Base-by-base conservation (phyloP, 2,113 vertebrate species). In the Oceanites oceanicus region DNA sequence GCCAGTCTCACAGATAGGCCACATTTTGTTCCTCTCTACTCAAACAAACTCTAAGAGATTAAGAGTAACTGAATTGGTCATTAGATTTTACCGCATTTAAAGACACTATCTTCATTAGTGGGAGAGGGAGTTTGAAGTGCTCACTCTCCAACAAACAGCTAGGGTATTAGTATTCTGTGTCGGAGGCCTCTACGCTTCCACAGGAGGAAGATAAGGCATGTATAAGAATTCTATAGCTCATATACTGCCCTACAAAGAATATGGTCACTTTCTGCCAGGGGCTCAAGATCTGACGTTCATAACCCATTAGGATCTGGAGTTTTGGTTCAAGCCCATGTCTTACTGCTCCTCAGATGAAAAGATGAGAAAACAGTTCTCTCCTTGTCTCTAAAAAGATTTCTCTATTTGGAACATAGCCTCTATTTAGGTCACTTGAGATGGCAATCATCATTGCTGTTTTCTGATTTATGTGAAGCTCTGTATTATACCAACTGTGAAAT, bases 401-500 rank as follows among this genome's bases (percentile, higher is more conserved):
- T 82, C 30, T 87, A 6, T 56, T 80, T 82, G 74, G 30, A 89
- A 79, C 21, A 61, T 6, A 58, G 77, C 15, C 45, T 78, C 23
- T 82, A 27, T 77, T 90, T 74, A 86, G 72, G 79, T 72, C 86
- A 92, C 63, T 88, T 9, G 1, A 86, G 82, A 93, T 50, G 78
- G 90, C 53, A 93, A 58, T 23, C 40, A 84, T 84, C 86, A 88
- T 9, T 67, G 63, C 63, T 67, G n/a, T 76, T 56, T 71, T 90
- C 88, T 88, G 85, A 92, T 92, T 92, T 92, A 93, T 71, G 72
- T 83, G 78, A 86, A 88, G 38, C 63, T 72, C 36, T 74, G 27
- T 67, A 94, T 78, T 91, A 78, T 25, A 65, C 70, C 80, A 95
- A 91, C 88, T 92, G 92, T 91, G 94, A 96, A 96, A 96, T 76